These are phyloP conservation scores for Nasonia longicornis DNA, from an alignment of 1,140 invertebrate genomes.

Conservation along the genomic window DNA sequence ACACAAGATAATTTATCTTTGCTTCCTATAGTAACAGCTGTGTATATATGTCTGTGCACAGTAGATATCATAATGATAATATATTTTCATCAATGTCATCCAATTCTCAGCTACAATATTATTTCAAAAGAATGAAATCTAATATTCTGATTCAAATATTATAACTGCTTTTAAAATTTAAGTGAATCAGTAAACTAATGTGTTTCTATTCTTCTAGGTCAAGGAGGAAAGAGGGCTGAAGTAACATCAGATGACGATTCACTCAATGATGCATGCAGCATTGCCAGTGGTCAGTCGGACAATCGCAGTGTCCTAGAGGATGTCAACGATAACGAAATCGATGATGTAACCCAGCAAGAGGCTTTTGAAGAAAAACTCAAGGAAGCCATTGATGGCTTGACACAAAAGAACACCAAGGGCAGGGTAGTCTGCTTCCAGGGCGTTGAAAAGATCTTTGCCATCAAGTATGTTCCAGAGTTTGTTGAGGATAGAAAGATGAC, in stretches of 20 bases:
- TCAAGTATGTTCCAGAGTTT: constrained; percentile 84
- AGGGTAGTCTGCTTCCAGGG: constrained; percentile 80
- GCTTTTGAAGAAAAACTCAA: constrained; percentile 90
- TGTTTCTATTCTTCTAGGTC: constrained; percentile 45
- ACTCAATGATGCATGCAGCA: constrained; percentile 77
- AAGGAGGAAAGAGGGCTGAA: constrained; percentile 61
- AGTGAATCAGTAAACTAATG: background rate
- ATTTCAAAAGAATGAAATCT: background rate
- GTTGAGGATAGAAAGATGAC: constrained; percentile 81
- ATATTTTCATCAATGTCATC: background rate
- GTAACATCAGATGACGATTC: constrained; percentile 75
- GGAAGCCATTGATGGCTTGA: constrained; percentile 86
- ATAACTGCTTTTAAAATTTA: background rate
- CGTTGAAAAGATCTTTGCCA: constrained; percentile 81
- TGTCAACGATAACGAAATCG: constrained; percentile 69
- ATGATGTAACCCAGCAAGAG: constrained; percentile 76
- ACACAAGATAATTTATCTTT: background rate
- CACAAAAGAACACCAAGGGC: constrained; percentile 87
- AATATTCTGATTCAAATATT: background rate
- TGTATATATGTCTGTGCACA: background rate
- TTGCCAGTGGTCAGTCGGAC: constrained; percentile 77
- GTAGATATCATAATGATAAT: background rate
- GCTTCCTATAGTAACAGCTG: background rate
- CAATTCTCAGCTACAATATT: background rate
- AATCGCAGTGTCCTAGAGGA: constrained; percentile 74